These are phyloP conservation scores for Gymnopithys bicolor DNA, from an alignment of 2,797 vertebrate genomes.

Conservation along the genomic window DNA sequence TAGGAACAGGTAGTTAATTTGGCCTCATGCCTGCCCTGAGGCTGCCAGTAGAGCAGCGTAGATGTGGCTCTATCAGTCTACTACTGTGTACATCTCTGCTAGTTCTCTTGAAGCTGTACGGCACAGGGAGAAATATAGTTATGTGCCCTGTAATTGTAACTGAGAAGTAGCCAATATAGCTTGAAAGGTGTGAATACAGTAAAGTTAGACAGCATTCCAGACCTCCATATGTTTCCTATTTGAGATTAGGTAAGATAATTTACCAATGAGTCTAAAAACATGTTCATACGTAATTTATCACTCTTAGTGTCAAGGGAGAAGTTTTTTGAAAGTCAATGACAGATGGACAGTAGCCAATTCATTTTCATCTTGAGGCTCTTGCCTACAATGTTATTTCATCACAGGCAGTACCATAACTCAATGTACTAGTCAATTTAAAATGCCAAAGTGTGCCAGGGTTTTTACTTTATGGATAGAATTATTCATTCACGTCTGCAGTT, in stretches of 20 bases:
- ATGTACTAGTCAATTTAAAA: constrained; percentile 51
- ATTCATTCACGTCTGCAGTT: constrained; percentile 44
- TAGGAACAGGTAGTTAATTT: not conserved
- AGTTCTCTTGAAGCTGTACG: not conserved
- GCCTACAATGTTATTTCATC: constrained; percentile 5
- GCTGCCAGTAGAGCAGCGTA: not conserved
- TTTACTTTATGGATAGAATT: constrained; percentile 59
- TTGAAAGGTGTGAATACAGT: not conserved
- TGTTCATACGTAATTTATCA: not conserved
- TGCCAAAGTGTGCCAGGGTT: constrained; percentile 34
- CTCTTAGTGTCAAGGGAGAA: not conserved
- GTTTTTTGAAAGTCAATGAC: constrained; percentile 26
- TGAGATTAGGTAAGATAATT: not conserved
- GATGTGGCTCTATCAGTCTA: not conserved
- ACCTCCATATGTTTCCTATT: not conserved
- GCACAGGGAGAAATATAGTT: not conserved
- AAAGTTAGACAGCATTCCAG: not conserved
- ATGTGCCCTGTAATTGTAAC: not conserved
- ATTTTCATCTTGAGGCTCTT: constrained; percentile 31
- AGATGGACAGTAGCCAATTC: constrained; percentile 33
- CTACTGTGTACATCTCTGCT: not conserved
- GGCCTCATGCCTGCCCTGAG: not conserved
- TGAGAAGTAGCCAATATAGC: not conserved
- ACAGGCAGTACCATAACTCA: constrained; percentile 38
- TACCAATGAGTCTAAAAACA: not conserved